Evolutionary conservation across 2,113 vertebrate species (phyloP).

Genomic region (Chaetorhynchus papuensis): DNA sequence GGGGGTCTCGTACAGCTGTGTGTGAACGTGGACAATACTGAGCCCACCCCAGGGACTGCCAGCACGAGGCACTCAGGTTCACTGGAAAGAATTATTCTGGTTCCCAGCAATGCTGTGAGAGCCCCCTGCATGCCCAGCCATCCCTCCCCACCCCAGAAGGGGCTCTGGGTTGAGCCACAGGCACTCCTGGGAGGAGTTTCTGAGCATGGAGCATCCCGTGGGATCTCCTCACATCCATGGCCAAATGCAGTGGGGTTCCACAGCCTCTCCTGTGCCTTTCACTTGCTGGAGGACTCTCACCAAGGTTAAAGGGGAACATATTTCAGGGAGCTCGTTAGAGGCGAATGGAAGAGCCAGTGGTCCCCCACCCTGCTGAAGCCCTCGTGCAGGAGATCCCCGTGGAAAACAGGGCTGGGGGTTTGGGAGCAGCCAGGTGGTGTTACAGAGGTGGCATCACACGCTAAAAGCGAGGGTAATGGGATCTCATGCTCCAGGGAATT

Average conservation of each 20-base stretch:
- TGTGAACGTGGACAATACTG: rapidly evolving
- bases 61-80: rapidly evolving
- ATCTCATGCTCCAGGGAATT: constrained; percentile 41
- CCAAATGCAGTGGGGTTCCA: background rate
- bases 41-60: background rate
- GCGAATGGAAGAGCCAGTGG: rapidly evolving
- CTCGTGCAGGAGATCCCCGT: background rate
- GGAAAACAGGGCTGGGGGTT: background rate
- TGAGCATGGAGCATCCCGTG: rapidly evolving
- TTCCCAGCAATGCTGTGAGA: background rate
- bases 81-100: rapidly evolving
- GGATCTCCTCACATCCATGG: background rate
- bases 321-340: background rate
- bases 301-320: background rate
- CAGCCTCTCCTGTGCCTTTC: background rate
- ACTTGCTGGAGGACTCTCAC: background rate
- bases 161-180: background rate
- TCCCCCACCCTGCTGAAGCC: rapidly evolving
- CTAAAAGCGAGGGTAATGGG: background rate
- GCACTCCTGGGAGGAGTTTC: background rate
- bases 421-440: background rate
- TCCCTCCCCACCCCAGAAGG: background rate
- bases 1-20: rapidly evolving
- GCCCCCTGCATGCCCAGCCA: background rate
- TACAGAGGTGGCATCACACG: background rate